Evolutionary conservation across 2,888 invertebrate species (phyloP), one percentile per base, ranked within the genome.

Genomic region (Lamellibrachia satsuma): DNA sequence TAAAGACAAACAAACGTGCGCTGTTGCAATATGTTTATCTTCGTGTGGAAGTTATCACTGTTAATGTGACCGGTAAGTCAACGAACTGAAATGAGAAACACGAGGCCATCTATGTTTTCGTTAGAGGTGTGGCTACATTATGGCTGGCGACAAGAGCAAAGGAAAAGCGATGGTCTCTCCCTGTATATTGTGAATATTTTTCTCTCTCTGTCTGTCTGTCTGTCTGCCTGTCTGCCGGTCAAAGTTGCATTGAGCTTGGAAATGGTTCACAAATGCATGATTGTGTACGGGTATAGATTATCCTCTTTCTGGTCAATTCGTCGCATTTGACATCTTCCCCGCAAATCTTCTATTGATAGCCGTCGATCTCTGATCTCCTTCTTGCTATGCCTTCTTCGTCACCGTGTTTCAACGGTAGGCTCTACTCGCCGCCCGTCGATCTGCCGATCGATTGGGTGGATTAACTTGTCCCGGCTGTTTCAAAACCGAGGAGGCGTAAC

Each of bases 1-100:
- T 75, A n/a, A 92, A 92, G 52, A 90, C 75, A 60, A 15, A 15
- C 92, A 75, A 11, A 91, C 52, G 52, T 15, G 51, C 91, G 27
- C 3, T 52, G 52, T 39, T 52, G 52, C 27, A 91, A 51, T 27
- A 51, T 51, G 51, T 91, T 51, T 91, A 52, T 27, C 22, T 51
- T 91, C 22, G 52, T 52, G 52, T 91, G 15, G 22, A 52, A 11
- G n/a, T 52, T 9, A 90, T 11, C 39, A 39, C 39, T 39, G 39
- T 39, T 39, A 39, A 39, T 39, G 39, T 39, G 39, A 39, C 39
- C 39, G 39, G 39, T 39, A 3, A 60, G 11, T 75, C n/a, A 75
- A 22, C n/a, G 75, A 52, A 39, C n/a, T 52, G 51, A 92, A 15
- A 15, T 92, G 51, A 92, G 52, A 11, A 27, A 11, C 90, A 52